These are phyloP conservation scores for Chironomus riparius DNA, from an alignment of 2,888 invertebrate species.

Conservation along the genomic window DNA sequence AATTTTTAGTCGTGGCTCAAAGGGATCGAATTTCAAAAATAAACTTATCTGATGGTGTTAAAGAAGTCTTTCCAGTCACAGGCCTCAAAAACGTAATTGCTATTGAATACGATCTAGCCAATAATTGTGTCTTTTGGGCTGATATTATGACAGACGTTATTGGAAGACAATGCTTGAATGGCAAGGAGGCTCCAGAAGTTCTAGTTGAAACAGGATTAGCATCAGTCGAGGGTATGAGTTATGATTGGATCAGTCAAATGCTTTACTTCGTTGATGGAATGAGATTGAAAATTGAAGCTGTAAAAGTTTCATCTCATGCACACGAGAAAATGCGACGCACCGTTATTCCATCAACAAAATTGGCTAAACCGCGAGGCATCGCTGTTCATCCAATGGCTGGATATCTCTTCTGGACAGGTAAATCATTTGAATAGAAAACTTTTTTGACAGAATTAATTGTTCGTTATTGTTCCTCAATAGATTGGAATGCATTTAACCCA, in stretches of 20 bases:
- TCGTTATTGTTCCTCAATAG: constrained; percentile 50
- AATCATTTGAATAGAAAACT: background rate
- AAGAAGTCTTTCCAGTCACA: constrained; percentile 58
- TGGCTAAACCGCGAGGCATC: constrained; percentile 70
- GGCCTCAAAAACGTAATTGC: constrained; percentile 73
- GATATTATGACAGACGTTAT: constrained; percentile 74
- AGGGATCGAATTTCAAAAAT: constrained; percentile 66
- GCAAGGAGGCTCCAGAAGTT: constrained; percentile 55
- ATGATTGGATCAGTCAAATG: constrained; percentile 80
- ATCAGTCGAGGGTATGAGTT: constrained; percentile 80
- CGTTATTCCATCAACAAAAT: constrained; percentile 55
- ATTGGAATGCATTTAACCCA: constrained; percentile 72
- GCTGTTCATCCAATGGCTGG: constrained; percentile 75
- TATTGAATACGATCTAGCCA: constrained; percentile 74
- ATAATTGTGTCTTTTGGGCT: constrained; percentile 83
- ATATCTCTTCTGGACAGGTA: constrained; percentile 39
- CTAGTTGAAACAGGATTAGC: constrained; percentile 65
- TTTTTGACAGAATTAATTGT: constrained; percentile 45
- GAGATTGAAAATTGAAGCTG: constrained; percentile 69
- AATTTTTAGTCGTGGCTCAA: constrained; percentile 73
- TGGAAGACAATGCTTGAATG: constrained; percentile 65
- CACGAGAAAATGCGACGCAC: constrained; percentile 61
- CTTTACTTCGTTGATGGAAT: constrained; percentile 82
- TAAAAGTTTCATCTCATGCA: constrained; percentile 46
- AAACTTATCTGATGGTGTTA: constrained; percentile 47